Percentiles rank a stretch among this genome's conserved stretches.
These are phyloP conservation scores for Sceloporus undulatus DNA, from an alignment of 2,113 vertebrate genomes.

Conservation along the genomic window DNA sequence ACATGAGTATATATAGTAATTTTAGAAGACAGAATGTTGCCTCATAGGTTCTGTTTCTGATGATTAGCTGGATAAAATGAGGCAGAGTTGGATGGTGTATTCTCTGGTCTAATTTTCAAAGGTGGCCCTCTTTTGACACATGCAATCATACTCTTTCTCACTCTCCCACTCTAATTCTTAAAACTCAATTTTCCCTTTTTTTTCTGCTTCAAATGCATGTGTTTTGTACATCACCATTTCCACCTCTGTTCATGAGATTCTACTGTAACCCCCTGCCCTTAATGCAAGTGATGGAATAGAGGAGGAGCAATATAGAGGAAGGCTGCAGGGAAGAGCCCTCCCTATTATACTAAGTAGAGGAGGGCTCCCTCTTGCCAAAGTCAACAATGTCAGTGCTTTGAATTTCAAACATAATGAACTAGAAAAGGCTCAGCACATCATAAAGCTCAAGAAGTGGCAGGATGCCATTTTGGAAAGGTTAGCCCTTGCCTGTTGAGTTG, in stretches of 20 bases:
- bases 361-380: background rate
- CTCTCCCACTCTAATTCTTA: background rate
- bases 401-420: conserved; percentile 4
- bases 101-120: background rate
- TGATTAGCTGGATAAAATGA: background rate
- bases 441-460: conserved; percentile 14
- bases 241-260: background rate
- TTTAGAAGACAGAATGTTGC: background rate
- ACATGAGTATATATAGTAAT: background rate
- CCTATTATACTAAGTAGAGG: background rate
- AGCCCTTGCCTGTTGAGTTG: conserved; percentile 8
- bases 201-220: too few relatives aligned
- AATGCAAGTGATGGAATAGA: background rate
- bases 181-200: background rate
- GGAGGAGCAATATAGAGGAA: background rate
- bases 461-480: conserved; percentile 21
- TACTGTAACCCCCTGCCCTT: background rate
- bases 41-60: background rate
- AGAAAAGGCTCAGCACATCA: background rate
- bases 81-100: background rate
- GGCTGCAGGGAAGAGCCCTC: background rate
- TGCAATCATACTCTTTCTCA: too few relatives aligned
- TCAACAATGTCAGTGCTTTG: background rate
- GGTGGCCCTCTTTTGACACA: background rate
- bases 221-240: background rate